Evolutionary conservation across 53 echinoderm and acorn worm genomes (phyloP), one percentile per base, ranked within the genome.

Genomic region (Luidia sarsii): DNA sequence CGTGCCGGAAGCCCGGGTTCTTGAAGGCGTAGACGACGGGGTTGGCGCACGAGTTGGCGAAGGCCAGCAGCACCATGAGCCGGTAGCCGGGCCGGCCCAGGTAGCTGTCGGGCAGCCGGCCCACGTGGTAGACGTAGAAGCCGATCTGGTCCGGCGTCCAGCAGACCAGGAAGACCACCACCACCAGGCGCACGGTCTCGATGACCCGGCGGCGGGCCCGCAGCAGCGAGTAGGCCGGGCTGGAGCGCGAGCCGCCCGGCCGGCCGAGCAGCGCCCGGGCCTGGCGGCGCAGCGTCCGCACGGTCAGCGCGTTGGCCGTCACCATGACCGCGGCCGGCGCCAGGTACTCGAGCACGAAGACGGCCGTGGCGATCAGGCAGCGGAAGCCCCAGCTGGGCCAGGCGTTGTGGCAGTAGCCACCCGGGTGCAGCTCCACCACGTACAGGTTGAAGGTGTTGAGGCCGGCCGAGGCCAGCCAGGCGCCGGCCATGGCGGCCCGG

Each of bases 71-170:
- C 2, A 95, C 91, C 45, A 95, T 88, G 20, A 84, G 84, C 1
- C 88, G 70, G 51, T 95, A 95, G 3, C 88, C 66, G 3, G 63
- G 68, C 34, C 88, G 90, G 59, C 62, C 57, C 2, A 93, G 32
- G 61, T 93, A 95, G 51, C 59, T 65, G 5, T 85, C 85, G 24
- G 85, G 68, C 13, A 94, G 66, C 41, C 69, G 75, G 34, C 88
- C 95, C 21, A 95, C 59, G 68, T 95, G 93, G 30, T 84, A 90
- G 10, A 88, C 73, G 15, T 88, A 60, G 33, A 88, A 95, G 39
- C 82, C 83, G 5, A 93, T 57, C 77, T 95, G 95, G 65, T 95
- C 95, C 5, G 95, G 95, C 41, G 93, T 79, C 95, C 95, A 95
- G 64, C 95, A 95, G n/a, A 95, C 71, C 23, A 85, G 85, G 66